These are phyloP conservation scores for Parasteatoda lunata DNA, from an alignment of 2,888 invertebrate species.

Conservation along the genomic window DNA sequence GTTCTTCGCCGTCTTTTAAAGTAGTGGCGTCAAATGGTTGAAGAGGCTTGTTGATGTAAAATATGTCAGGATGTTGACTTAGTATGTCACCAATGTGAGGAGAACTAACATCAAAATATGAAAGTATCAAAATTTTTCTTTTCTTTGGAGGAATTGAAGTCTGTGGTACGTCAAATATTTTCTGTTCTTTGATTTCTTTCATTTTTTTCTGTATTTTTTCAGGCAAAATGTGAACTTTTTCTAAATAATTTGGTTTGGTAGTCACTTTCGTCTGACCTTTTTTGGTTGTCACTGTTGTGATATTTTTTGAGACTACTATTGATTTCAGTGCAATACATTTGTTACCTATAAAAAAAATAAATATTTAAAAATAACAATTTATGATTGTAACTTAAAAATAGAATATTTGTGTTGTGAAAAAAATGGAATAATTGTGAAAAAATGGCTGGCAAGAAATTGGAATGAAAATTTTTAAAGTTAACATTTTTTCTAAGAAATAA, in stretches of 20 bases:
- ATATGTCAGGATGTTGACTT: slow-evolving; percentile 42
- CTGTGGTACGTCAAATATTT: background rate
- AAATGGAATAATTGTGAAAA: too few species aligned
- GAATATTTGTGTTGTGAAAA: too few species aligned
- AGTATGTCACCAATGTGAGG: slow-evolving; percentile 45
- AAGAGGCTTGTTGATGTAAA: slow-evolving; percentile 53
- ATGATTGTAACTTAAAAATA: too few species aligned
- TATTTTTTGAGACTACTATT: background rate
- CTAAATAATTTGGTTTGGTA: slow-evolving; percentile 19
- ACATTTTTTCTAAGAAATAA: too few species aligned
- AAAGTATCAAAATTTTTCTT: slow-evolving; percentile 50
- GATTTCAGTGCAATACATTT: background rate
- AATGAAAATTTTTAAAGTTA: too few species aligned
- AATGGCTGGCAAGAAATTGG: too few species aligned
- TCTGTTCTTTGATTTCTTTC: background rate
- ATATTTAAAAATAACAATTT: background rate
- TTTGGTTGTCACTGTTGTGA: background rate
- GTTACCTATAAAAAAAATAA: slow-evolving; percentile 4
- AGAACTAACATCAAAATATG: slow-evolving; percentile 45
- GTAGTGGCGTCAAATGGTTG: slow-evolving; percentile 45
- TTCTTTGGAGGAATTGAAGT: background rate
- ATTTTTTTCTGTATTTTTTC: background rate
- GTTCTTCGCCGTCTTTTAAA: slow-evolving; percentile 51
- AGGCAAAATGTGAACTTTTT: slow-evolving; percentile 52
- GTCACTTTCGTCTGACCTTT: slow-evolving; percentile 3